Conservation (phyloP, 1,140 invertebrate genomes). For the Frieseomelitta varia region DNA sequence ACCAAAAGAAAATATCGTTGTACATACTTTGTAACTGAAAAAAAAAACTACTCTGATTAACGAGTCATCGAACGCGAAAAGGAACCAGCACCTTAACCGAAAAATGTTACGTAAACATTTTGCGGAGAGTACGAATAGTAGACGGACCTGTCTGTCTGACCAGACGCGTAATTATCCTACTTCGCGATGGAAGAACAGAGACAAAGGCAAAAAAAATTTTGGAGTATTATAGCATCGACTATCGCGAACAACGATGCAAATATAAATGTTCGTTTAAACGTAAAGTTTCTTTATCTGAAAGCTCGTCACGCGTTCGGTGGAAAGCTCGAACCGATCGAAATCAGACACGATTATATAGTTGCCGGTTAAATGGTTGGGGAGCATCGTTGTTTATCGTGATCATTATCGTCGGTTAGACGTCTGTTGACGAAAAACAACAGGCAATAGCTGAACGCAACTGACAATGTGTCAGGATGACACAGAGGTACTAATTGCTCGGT, state of each 20-base stretch:
- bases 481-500: background rate
- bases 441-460: too few species aligned
- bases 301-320: background rate
- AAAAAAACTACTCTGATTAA: background rate
- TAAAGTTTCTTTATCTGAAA: background rate
- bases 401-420: background rate
- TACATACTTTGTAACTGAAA: too few species aligned
- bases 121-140: background rate
- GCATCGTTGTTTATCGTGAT: background rate
- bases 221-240: background rate
- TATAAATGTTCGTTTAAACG: background rate
- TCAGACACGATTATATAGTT: too few species aligned
- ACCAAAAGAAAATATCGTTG: too few species aligned
- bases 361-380: background rate
- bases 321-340: too few species aligned
- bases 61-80: background rate
- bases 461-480: background rate
- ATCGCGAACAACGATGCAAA: background rate
- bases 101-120: background rate
- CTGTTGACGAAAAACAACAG: slow-evolving; percentile 5
- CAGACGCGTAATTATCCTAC: background rate
- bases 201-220: background rate
- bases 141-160: background rate
- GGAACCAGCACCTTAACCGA: background rate
- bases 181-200: background rate